A percentile compares a stretch with the other conserved stretches of the same genome.
phyloP scores from a whole-genome alignment of 2,888 invertebrate genomes.

The Pandemis corylana region DNA sequence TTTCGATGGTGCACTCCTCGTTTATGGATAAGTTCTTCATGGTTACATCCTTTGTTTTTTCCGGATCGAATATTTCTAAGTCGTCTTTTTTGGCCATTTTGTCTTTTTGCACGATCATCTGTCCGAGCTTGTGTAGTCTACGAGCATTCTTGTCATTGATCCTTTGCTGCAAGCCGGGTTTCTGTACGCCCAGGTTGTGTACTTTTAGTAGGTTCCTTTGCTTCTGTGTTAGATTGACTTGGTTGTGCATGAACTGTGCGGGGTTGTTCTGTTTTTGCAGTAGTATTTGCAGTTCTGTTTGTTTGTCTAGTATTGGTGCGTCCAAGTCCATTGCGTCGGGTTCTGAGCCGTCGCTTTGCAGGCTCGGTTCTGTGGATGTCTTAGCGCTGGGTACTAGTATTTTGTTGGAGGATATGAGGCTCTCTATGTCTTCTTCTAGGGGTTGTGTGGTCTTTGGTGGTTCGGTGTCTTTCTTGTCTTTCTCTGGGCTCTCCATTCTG shows the following conservation, averaged over 20 bases:
- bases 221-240: constrained; percentile 70
- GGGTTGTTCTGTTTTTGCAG: constrained; percentile 81
- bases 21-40: constrained; percentile 81
- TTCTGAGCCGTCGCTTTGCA: constrained; percentile 68
- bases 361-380: constrained; percentile 51
- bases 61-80: constrained; percentile 59
- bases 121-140: constrained; percentile 77
- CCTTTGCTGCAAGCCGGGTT: constrained; percentile 71
- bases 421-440: constrained; percentile 79
- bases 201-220: constrained; percentile 71
- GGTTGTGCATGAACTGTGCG: constrained; percentile 73
- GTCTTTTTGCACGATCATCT: constrained; percentile 69
- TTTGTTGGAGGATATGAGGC: constrained; percentile 80
- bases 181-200: constrained; percentile 69
- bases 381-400: constrained; percentile 76
- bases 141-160: constrained; percentile 76
- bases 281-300: constrained; percentile 77
- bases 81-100: constrained; percentile 57
- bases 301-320: constrained; percentile 69
- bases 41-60: constrained; percentile 60
- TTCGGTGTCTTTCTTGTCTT: constrained; percentile 54
- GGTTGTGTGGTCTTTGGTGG: constrained; percentile 47
- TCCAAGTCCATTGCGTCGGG: constrained; percentile 68
- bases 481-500: constrained; percentile 70
- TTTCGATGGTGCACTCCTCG: constrained; percentile 86